Evolutionary conservation across 2,113 vertebrate species (phyloP), one percentile per base, ranked within the genome.

Genomic region (Coptodon rendalli): DNA sequence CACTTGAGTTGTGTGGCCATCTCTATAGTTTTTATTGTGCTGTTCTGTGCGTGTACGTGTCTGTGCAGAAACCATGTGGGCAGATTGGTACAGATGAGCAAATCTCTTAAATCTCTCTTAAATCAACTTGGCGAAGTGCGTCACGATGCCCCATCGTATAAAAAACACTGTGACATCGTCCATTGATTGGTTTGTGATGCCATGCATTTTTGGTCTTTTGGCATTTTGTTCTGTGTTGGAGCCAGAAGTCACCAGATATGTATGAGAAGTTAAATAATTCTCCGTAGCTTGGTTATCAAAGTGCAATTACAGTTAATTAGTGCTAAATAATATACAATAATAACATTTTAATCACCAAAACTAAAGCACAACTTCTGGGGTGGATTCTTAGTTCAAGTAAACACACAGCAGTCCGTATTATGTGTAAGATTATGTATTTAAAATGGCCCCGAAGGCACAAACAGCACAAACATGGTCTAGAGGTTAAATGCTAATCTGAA

Each of bases 41-140:
- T 22, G 73, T 48, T 68, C 6, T 27, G 73, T 86, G 50, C 73
- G 13, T 53, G 19, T 53, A 5, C 54, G 8, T 50, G 29, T 71
- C 43, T 79, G 86, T 87, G 45, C 88, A 82, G 68, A 86, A 86
- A 80, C 85, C 24, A 36, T 84, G 43, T 89, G 59, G 73, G 43
- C 68, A 29, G 24, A 71, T 82, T 73, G 29, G 11, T 50, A 36
- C 22, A 34, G 61, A 45, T 27, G 13, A 73, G 22, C 8, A 73
- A 45, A 27, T 73, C 22, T 45, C 68, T 66, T 56, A 56, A 56
- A 56, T 56, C 22, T 61, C 29, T 61, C 57, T 56, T 38, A 66
- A 22, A 66, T 22, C 19, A 50, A 29, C 14, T 48, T 27, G 12
- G 5, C 5, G 7, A 71, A 14, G 12, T 71, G 12, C 2, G 2